A percentile compares a stretch with the other conserved stretches of the same genome.
These are phyloP conservation scores for Grantiella picta DNA, from an alignment of 2,113 vertebrate species.

Conservation along the genomic window DNA sequence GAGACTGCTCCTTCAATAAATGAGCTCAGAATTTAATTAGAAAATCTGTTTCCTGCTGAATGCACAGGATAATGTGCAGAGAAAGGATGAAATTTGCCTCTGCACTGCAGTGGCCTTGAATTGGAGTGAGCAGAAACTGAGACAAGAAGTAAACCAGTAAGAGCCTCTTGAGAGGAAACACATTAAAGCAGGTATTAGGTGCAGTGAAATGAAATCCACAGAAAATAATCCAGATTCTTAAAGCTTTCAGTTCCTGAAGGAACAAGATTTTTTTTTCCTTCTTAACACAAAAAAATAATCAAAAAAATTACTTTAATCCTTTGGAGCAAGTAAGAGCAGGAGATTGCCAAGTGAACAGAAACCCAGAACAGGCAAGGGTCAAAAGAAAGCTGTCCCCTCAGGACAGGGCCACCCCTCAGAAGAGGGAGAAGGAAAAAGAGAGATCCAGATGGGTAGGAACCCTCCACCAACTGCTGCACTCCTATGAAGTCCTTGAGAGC, in stretches of 20 bases:
- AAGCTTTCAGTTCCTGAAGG: background rate
- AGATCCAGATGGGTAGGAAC: constrained; percentile 44
- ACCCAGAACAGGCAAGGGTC: background rate
- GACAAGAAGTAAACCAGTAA: background rate
- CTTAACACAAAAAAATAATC: background rate
- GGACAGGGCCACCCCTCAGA: background rate
- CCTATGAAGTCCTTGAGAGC: background rate
- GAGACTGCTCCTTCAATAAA: background rate
- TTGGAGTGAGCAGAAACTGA: constrained; percentile 8
- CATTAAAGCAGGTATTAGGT: constrained; percentile 24
- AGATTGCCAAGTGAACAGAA: background rate
- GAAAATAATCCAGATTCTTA: background rate
- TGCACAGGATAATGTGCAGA: constrained; percentile 13
- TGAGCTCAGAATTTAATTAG: constrained; percentile 5
- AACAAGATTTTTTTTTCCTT: background rate
- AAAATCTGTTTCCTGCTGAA: constrained; percentile 20
- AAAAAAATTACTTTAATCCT: background rate
- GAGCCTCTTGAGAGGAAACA: constrained; percentile 19
- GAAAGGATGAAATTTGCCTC: constrained; percentile 6
- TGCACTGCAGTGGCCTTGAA: constrained; percentile 29
- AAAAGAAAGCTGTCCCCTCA: background rate
- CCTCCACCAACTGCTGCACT: constrained; percentile 37
- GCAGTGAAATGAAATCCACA: background rate
- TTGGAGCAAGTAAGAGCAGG: background rate
- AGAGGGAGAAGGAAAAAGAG: constrained; percentile 13